These are phyloP conservation scores for Onychorhynchus coronatus DNA, from an alignment of 2,113 vertebrate species.

Conservation along the genomic window DNA sequence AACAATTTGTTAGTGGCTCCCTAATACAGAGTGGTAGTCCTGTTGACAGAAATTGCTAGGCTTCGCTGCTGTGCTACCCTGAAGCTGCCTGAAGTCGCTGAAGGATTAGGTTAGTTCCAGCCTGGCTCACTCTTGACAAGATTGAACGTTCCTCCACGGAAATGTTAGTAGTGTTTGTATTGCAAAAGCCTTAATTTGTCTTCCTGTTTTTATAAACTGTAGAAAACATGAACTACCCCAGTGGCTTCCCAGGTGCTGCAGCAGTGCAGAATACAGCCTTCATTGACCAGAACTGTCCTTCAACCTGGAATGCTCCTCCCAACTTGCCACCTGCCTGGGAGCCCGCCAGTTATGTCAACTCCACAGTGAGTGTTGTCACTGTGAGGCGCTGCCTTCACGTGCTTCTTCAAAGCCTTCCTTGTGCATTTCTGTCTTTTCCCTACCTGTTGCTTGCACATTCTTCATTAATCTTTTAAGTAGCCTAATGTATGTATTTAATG, in stretches of 20 bases:
- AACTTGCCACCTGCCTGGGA: slow-evolving; percentile 74
- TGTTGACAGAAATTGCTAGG: neutral
- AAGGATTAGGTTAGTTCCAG: neutral
- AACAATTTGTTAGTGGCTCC: neutral
- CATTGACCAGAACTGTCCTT: slow-evolving; percentile 69
- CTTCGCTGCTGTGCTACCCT: neutral
- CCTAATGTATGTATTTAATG: neutral
- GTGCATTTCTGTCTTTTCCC: neutral
- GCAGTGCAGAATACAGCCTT: slow-evolving; percentile 73
- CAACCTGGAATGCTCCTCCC: slow-evolving; percentile 70
- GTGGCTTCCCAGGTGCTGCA: slow-evolving; percentile 71
- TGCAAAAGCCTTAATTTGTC: neutral
- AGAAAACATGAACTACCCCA: slow-evolving; percentile 81
- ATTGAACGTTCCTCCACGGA: neutral
- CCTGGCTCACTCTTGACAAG: neutral
- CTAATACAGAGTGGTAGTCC: neutral
- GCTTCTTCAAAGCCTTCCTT: neutral
- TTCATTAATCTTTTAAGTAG: neutral
- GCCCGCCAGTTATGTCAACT: slow-evolving; percentile 64
- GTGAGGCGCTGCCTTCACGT: fast-evolving
- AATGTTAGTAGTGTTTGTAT: neutral
- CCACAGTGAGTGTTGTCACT: slow-evolving; percentile 68
- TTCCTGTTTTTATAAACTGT: neutral
- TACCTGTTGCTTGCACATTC: neutral
- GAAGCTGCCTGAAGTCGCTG: neutral